phyloP scores from a whole-genome alignment of 2,797 vertebrate genomes.

The Paratrypauchen microcephalus region DNA sequence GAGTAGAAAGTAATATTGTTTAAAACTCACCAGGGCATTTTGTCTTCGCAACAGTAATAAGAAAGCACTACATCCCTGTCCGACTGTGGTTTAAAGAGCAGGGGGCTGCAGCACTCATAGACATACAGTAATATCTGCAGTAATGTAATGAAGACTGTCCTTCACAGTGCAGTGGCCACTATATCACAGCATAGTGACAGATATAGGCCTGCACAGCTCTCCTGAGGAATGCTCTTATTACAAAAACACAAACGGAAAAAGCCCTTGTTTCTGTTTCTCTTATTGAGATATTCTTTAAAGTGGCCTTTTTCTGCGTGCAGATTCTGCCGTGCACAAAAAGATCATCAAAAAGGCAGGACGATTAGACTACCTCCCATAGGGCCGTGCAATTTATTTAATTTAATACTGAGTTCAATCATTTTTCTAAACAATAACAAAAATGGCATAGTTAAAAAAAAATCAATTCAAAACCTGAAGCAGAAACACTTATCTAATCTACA shows the following conservation, averaged over 20 bases:
- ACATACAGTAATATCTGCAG: constrained; percentile 18
- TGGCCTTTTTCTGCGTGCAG: constrained; percentile 3
- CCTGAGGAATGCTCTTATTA: constrained; percentile 37
- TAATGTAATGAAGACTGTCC: constrained; percentile 37
- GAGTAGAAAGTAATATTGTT: background rate
- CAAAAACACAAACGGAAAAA: constrained; percentile 30
- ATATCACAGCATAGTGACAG: constrained; percentile 16
- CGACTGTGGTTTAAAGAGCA: too few species aligned
- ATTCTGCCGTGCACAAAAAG: background rate
- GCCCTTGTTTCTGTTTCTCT: constrained; percentile 28
- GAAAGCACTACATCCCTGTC: too few species aligned
- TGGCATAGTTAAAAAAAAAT: too few species aligned
- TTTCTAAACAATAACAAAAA: background rate
- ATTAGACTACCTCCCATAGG: background rate
- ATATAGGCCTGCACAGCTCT: constrained; percentile 3
- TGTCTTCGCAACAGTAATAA: constrained; percentile 2
- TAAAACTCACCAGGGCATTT: background rate
- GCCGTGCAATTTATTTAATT: background rate
- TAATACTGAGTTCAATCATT: background rate
- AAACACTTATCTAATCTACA: too few species aligned
- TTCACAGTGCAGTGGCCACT: constrained; percentile 27
- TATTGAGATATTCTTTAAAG: constrained; percentile 5
- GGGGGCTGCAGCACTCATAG: background rate
- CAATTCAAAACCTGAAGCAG: too few species aligned
- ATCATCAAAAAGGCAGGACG: background rate